These are phyloP conservation scores for Turnix velox DNA, from an alignment of 2,113 vertebrate genomes.

Conservation along the genomic window DNA sequence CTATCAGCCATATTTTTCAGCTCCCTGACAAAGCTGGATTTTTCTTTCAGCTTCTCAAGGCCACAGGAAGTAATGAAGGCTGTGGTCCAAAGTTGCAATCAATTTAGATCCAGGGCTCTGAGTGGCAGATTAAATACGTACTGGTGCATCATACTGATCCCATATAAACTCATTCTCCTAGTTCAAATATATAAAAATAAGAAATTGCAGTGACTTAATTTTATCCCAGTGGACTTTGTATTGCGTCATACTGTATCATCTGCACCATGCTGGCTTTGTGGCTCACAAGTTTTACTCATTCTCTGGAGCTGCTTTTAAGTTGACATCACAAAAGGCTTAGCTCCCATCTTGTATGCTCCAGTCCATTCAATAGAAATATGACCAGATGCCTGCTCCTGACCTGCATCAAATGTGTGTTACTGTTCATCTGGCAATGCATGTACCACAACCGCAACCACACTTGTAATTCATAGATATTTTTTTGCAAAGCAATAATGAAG, in stretches of 20 bases:
- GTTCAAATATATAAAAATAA: background rate
- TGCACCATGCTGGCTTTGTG: background rate
- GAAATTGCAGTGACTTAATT: background rate
- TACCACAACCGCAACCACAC: background rate
- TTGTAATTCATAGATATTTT: background rate
- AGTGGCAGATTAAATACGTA: background rate
- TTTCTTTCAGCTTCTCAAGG: background rate
- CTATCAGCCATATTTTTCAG: background rate
- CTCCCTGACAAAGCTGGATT: background rate
- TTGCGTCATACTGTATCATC: background rate
- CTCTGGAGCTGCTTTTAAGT: background rate
- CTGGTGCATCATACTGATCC: background rate
- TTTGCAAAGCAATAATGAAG: background rate
- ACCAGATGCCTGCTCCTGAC: background rate
- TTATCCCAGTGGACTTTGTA: background rate
- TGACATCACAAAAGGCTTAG: background rate
- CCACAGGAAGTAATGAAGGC: background rate
- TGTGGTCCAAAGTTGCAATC: background rate
- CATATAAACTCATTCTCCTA: background rate
- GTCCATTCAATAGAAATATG: background rate
- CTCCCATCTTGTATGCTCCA: background rate
- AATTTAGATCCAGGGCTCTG: background rate
- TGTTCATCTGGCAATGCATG: background rate
- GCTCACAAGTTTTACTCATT: background rate
- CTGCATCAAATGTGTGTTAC: background rate